Percentiles rank a stretch among this genome's conserved stretches.
Conservation (phyloP, 2,888 invertebrate species). For the Lottia scabra region DNA sequence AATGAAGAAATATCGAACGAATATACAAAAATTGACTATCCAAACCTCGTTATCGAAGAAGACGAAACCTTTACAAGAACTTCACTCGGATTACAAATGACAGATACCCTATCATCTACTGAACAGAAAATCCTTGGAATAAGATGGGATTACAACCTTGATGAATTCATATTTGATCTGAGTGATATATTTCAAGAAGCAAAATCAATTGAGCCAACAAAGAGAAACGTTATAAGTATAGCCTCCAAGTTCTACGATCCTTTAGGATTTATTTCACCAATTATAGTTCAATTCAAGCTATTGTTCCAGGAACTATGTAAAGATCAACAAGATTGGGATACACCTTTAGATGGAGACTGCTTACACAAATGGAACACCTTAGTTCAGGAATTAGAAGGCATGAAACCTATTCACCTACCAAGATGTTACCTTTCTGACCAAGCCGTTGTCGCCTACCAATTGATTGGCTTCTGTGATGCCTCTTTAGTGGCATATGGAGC, state of each 20-base stretch:
- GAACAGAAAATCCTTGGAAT: too few relatives aligned
- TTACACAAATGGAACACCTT: not conserved
- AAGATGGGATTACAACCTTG: too few relatives aligned
- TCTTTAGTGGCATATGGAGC: not conserved
- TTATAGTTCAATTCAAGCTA: too few relatives aligned
- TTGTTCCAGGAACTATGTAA: too few relatives aligned
- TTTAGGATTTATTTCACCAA: too few relatives aligned
- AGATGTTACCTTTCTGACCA: not conserved
- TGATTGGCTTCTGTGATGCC: not conserved
- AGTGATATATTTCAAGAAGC: not conserved
- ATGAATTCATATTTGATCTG: not conserved
- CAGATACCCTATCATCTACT: not conserved
- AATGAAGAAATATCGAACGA: not conserved
- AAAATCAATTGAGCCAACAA: not conserved
- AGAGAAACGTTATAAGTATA: slow-evolving; percentile 4
- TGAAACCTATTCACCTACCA: not conserved
- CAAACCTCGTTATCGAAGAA: not conserved
- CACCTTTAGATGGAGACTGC: not conserved
- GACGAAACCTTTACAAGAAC: not conserved
- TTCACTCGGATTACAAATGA: not conserved
- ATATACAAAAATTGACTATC: not conserved
- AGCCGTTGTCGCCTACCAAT: too few relatives aligned
- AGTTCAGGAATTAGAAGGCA: not conserved
- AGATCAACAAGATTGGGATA: too few relatives aligned
- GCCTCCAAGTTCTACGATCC: not conserved